Conservation (phyloP, 2,888 invertebrate genomes). For the Phania funesta region DNA sequence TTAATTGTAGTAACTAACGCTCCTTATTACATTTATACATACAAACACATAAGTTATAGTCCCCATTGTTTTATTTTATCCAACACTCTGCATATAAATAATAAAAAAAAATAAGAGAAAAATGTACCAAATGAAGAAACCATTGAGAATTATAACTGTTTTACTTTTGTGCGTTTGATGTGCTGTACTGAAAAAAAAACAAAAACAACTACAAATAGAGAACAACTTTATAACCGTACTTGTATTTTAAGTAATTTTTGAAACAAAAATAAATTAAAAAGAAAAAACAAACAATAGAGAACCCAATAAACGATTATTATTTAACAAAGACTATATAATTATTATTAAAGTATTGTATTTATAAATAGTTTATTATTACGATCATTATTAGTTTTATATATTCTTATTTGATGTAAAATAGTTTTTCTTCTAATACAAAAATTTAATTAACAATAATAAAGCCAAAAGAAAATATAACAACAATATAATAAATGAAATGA, state of each 20-base stretch:
- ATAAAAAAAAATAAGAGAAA: slow-evolving; percentile 11
- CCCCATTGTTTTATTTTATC: background rate
- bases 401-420: slow-evolving; percentile 78
- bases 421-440: slow-evolving; percentile 76
- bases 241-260: slow-evolving; percentile 62
- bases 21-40: too few relatives aligned
- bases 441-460: slow-evolving; percentile 58
- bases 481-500: slow-evolving; percentile 47
- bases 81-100: background rate
- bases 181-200: slow-evolving; percentile 57
- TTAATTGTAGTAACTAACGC: too few relatives aligned
- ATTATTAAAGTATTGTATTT: slow-evolving; percentile 62
- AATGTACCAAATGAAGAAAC: slow-evolving; percentile 34
- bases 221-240: slow-evolving; percentile 57
- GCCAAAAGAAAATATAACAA: slow-evolving; percentile 48
- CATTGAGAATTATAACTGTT: slow-evolving; percentile 59
- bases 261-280: slow-evolving; percentile 23
- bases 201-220: slow-evolving; percentile 21
- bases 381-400: slow-evolving; percentile 75
- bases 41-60: too few relatives aligned
- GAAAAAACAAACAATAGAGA: background rate
- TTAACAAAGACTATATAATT: slow-evolving; percentile 48
- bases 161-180: slow-evolving; percentile 61
- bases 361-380: slow-evolving; percentile 62
- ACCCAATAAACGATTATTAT: slow-evolving; percentile 56